Base-by-base conservation (phyloP, 2,113 vertebrate species). In the Synodontis membranacea region DNA sequence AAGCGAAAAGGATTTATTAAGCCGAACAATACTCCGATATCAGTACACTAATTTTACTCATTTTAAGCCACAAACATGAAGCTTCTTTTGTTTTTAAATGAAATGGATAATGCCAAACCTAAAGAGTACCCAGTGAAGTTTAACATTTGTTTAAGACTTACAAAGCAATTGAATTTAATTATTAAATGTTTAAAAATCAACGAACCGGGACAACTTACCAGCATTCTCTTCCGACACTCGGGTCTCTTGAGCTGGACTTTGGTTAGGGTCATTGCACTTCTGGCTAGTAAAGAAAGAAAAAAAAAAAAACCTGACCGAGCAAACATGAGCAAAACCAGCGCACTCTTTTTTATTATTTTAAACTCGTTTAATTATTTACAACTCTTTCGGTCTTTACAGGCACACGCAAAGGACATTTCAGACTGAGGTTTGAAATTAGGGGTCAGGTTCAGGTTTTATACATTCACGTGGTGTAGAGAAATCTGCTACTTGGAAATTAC, bases 221-320 rank as follows among this genome's bases (percentile, higher is more conserved):
- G 88, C 88, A 92, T 92, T 76, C 64, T 88, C 10, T 6, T n/a
- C n/a, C 21, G 46, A 66, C 48, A 82, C 52, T 76, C 68, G 37
- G 84, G 74, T 89, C 62, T 81, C 68, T 34, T 50, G 5, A 78
- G 54, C 52, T 92, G 92, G 89, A 95, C 93, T 93, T 92, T 93
- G 93, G 86, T 87, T 75, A 19, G 80, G 37, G 44, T 85, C 81
- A 83, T 12, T 34, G 82, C 48, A 86, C 79, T 85, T 25, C 82
- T 34, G 37, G 84, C 37, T 90, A 88, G 88, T 88, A 86, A 62
- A 58, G 37, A 60, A 78, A 39, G 19, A 42, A 74, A 88, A 86
- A 62, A 75, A 89, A 62, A 78, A n/a, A 56, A 48, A 10, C 19
- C 10, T 12, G 4, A 89, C 86, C 89, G 92, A 81, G 46, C 81